phyloP scores from a whole-genome alignment of 2,888 invertebrate species.

The Drosophila leonis region DNA sequence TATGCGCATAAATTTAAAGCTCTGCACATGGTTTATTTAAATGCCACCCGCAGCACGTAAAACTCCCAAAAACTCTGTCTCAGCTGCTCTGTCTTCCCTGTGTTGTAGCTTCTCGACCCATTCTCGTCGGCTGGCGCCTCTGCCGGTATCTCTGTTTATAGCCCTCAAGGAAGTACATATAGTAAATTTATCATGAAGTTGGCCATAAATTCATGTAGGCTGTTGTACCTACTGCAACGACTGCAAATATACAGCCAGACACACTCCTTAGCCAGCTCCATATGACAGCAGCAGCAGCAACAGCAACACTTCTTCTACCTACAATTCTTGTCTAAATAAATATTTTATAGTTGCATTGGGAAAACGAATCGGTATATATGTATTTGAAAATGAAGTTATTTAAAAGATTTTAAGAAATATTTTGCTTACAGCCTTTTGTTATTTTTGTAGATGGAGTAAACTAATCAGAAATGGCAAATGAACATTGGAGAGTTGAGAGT shows the following conservation, averaged over 20 bases:
- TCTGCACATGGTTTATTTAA: constrained; percentile 79
- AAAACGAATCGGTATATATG: background rate
- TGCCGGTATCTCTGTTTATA: constrained; percentile 1
- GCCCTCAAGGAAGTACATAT: constrained; percentile 14
- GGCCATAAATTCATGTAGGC: constrained; percentile 44
- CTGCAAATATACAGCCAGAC: constrained; percentile 16
- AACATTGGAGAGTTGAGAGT: background rate
- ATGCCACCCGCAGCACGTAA: constrained; percentile 63
- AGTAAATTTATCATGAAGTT: constrained; percentile 39
- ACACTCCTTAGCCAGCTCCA: background rate
- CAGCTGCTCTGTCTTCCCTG: too few relatives aligned
- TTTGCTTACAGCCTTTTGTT: background rate
- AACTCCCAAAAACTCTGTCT: constrained; percentile 30
- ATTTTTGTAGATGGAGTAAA: too few relatives aligned
- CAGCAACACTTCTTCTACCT: background rate
- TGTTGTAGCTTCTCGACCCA: background rate
- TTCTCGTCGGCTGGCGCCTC: background rate
- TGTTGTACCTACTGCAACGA: background rate
- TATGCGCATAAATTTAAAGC: constrained; percentile 81
- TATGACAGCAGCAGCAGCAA: constrained; percentile 2
- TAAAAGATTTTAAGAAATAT: background rate
- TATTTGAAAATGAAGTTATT: background rate
- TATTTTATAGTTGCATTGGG: background rate
- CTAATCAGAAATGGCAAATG: background rate
- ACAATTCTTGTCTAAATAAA: constrained; percentile 3